These are phyloP conservation scores for Pygoscelis adeliae DNA, from an alignment of 2,113 vertebrate species.

Conservation along the genomic window DNA sequence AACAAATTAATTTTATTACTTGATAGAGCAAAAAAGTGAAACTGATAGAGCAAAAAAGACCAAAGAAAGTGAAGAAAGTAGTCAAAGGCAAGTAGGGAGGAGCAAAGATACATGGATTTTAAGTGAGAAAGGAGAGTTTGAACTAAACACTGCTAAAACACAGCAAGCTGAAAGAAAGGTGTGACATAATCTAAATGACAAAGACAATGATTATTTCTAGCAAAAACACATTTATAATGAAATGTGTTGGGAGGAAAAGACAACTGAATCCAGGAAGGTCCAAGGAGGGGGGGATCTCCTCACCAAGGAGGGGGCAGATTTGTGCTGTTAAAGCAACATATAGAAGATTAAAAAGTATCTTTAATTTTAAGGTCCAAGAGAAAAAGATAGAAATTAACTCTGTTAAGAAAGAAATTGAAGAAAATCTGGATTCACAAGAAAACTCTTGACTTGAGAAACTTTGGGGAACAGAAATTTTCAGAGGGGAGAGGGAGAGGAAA, in stretches of 20 bases:
- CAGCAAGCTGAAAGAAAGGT: not conserved
- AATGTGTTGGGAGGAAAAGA: not conserved
- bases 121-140: not conserved
- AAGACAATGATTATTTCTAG: not conserved
- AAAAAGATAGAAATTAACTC: not conserved
- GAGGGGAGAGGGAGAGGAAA: not conserved
- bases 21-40: not conserved
- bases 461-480: not conserved
- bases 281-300: not conserved
- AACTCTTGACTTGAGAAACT: not conserved
- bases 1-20: not conserved
- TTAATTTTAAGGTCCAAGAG: not conserved
- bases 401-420: not conserved
- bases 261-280: not conserved
- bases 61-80: not conserved
- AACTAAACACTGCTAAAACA: not conserved
- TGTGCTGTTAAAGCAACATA: not conserved
- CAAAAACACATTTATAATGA: not conserved
- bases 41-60: not conserved
- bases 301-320: not conserved
- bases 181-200: not conserved
- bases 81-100: not conserved
- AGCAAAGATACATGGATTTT: not conserved
- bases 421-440: not conserved
- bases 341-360: not conserved